Evolutionary conservation across 1,140 invertebrate genomes (phyloP).

Genomic region (Anthonomus grandis): DNA sequence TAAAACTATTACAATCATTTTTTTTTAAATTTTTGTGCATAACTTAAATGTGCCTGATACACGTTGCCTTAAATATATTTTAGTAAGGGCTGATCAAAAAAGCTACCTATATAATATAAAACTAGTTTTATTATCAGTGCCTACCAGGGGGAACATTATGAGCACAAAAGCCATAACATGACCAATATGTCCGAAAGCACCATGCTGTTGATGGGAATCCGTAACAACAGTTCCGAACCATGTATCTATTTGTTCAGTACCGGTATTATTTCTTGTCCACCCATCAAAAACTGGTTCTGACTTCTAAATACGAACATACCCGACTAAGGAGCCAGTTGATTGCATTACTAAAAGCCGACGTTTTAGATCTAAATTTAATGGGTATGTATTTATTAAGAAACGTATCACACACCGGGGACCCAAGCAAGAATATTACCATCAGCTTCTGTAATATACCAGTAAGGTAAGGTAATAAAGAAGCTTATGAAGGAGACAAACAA

Average conservation of each 20-base stretch:
- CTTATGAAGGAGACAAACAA: slow-evolving; percentile 42
- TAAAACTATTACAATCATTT: no score
- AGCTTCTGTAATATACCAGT: slow-evolving; percentile 25
- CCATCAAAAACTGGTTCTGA: slow-evolving; percentile 20
- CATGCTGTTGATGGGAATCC: no score
- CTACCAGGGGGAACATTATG: no score
- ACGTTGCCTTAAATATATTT: no score
- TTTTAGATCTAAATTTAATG: slow-evolving; percentile 23
- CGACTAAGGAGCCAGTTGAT: slow-evolving; percentile 14
- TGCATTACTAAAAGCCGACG: slow-evolving; percentile 18
- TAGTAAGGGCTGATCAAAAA: no score
- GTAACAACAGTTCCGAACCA: no score
- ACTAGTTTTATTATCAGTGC: no score
- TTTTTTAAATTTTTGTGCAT: no score
- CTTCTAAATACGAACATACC: slow-evolving; percentile 18
- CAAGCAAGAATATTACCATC: slow-evolving; percentile 18
- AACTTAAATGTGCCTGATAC: no score
- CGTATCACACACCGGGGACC: slow-evolving; percentile 19
- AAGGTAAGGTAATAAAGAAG: slow-evolving; percentile 44
- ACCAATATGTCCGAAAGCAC: no score
- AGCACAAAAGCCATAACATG: no score
- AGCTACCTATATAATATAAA: no score
- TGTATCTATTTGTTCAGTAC: slow-evolving; percentile 12
- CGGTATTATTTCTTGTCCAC: slow-evolving; percentile 16
- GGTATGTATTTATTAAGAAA: slow-evolving; percentile 24